Evolutionary conservation across 2,113 vertebrate genomes (phyloP), one percentile per base, ranked within the genome.

Genomic region (Xerus inauris): DNA sequence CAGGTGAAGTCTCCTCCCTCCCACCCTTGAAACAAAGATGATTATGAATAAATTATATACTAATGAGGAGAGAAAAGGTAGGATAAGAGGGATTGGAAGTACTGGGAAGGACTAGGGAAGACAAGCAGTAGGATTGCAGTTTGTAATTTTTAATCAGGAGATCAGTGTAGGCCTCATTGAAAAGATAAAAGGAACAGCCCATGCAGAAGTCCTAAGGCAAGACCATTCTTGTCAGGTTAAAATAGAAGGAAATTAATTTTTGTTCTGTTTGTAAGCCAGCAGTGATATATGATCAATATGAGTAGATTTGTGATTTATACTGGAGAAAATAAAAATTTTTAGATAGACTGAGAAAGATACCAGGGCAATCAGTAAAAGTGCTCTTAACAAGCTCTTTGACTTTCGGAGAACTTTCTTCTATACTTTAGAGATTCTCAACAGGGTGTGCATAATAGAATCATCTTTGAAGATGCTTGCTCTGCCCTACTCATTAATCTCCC

Each of bases 371-470:
- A 80, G 3, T 91, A 71, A 73, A 96, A 93, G 22, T 94, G 6
- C 47, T 94, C 3, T 62, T 94, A 49, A 91, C 12, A 30, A 91
- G 30, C 1, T 91, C 38, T 88, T 86, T 85, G 32, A 54, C 38
- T 87, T 93, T 93, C 49, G 80, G 38, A 88, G 83, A 83, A 77
- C 32, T 67, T 91, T 88, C 11, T 38, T 96, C 13, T 94, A 3
- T 91, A 64, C 72, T 88, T 82, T 5, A 94, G 72, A 87, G 72
- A 91, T 77, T 73, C 26, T 93, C 32, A 69, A 0, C 30, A 80
- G 14, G 4, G 24, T 51, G 4, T 85, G 47, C 6, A 57, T 20
- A 84, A 4, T 65, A 77, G 38, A 91, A 75, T 76, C n/a, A 40
- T 75, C 69, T 89, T 0, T 83, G 22, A 35, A 89, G 6, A 65